Evolutionary conservation across 2,888 invertebrate species (phyloP), one percentile per base, ranked within the genome.

Genomic region (Tenodera sinensis): DNA sequence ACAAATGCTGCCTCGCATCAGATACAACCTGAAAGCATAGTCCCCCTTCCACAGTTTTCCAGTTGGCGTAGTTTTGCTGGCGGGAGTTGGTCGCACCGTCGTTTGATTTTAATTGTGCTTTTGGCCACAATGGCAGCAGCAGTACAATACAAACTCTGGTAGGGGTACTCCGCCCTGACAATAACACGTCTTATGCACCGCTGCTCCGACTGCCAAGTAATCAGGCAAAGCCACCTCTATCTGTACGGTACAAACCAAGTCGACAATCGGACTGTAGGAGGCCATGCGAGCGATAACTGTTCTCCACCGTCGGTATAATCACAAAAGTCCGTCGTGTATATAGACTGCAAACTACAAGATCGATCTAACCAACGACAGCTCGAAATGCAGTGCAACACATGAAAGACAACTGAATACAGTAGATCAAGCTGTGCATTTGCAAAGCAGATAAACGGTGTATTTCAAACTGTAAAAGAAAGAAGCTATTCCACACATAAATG

Each of bases 31-130:
- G 54, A 25, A 71, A 71, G 54, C 54, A 4, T 4, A 71, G 54
- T 6, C 54, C 54, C 54, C 54, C 54, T 71, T 20, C 54, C 54
- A 71, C 54, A 20, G 54, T 20, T 71, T 71, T 71, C 54, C 54
- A 71, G 54, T 71, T 71, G 42, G 54, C 54, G 54, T 71, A 71
- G 54, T 71, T 71, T 71, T 71, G 54, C 54, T 71, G 54, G 54
- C 54, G 54, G 54, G 54, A 71, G 54, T 71, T 71, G 54, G 54
- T 71, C 54, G 54, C 54, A 71, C 54, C 30, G 83, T 83, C 87
- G 83, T 87, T 83, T 87, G 81, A 87, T 87, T 87, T 87, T 83
- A 87, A 87, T 87, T 87, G 87, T 87, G 82, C 30, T 87, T n/a
- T 15, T 87, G 87, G 87, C 83, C 82, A 87, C 82, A 87, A 82